A percentile compares a stretch with the other conserved stretches of the same genome.
Conservation (phyloP, 2,797 vertebrate genomes). For the Muscicapa striata region DNA sequence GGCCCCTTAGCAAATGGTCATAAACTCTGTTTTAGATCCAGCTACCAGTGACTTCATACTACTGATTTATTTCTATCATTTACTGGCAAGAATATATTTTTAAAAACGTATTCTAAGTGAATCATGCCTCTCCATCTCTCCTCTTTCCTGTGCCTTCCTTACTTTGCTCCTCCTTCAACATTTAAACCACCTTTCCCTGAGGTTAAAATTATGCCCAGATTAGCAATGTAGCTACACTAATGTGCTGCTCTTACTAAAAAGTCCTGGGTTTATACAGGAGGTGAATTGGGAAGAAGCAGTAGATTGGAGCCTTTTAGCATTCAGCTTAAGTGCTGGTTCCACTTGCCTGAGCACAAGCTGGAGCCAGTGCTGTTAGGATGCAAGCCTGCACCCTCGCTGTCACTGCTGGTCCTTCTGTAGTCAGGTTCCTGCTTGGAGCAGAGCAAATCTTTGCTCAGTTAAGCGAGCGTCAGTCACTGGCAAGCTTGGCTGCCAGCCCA, state of each 20-base stretch:
- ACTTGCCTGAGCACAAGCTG: constrained; percentile 75
- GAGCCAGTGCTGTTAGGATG: constrained; percentile 71
- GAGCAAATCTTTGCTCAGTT: constrained; percentile 81
- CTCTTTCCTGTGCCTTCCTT: not conserved
- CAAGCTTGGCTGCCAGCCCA: constrained; percentile 73
- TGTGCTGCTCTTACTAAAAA: constrained; percentile 58
- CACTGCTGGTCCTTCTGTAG: constrained; percentile 65
- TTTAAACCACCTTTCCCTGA: constrained; percentile 43
- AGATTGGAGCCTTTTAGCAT: constrained; percentile 72
- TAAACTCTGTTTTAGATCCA: constrained; percentile 54
- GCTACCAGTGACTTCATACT: constrained; percentile 52
- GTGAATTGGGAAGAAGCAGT: constrained; percentile 50
- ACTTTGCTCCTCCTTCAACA: not conserved
- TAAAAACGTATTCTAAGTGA: not conserved
- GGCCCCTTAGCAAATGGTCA: constrained; percentile 37
- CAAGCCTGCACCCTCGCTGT: constrained; percentile 68
- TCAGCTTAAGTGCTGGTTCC: constrained; percentile 69
- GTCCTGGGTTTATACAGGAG: constrained; percentile 53
- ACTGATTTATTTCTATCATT: constrained; percentile 63
- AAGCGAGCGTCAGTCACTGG: constrained; percentile 73
- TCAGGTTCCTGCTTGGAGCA: constrained; percentile 71
- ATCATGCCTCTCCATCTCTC: not conserved
- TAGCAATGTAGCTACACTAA: constrained; percentile 53
- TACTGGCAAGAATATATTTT: constrained; percentile 50
- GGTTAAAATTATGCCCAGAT: constrained; percentile 39